Percentiles rank a stretch among this genome's conserved stretches.
Evolutionary conservation across 2,888 invertebrate species (phyloP).

Genomic region (Chrysolina oricalcia): DNA sequence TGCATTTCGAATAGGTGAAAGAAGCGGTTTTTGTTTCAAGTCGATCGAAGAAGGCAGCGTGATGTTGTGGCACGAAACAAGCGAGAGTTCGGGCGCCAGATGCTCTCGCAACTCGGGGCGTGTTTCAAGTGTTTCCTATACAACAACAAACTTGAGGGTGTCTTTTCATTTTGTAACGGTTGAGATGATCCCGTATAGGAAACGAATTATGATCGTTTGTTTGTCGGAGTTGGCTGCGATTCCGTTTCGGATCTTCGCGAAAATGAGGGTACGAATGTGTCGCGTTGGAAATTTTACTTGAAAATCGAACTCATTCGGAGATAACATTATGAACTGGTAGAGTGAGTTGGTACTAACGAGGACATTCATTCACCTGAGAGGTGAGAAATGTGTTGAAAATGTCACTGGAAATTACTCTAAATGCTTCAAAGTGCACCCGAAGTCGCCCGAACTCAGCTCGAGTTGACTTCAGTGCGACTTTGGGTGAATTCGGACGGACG

Average conservation of each 20-base stretch:
- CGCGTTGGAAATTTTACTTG: too few relatives aligned
- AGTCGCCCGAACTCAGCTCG: too few relatives aligned
- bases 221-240: background rate
- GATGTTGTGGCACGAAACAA: slow-evolving; percentile 54
- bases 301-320: too few relatives aligned
- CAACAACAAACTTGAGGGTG: slow-evolving; percentile 45
- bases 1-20: slow-evolving; percentile 29
- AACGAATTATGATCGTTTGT: slow-evolving; percentile 3
- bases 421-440: too few relatives aligned
- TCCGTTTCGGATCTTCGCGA: background rate
- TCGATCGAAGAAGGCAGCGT: slow-evolving; percentile 34
- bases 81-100: slow-evolving; percentile 61
- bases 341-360: too few relatives aligned
- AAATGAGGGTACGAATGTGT: background rate
- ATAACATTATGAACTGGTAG: too few relatives aligned
- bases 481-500: too few relatives aligned
- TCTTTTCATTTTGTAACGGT: slow-evolving; percentile 38
- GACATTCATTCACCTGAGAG: too few relatives aligned
- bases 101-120: slow-evolving; percentile 59
- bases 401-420: too few relatives aligned
- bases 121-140: slow-evolving; percentile 56
- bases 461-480: too few relatives aligned
- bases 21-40: slow-evolving; percentile 8
- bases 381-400: too few relatives aligned
- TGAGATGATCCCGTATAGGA: slow-evolving; percentile 3